Percentiles rank a stretch among this genome's conserved stretches.
Conservation (phyloP, 2,113 vertebrate genomes). For the Vanacampus margaritifer region DNA sequence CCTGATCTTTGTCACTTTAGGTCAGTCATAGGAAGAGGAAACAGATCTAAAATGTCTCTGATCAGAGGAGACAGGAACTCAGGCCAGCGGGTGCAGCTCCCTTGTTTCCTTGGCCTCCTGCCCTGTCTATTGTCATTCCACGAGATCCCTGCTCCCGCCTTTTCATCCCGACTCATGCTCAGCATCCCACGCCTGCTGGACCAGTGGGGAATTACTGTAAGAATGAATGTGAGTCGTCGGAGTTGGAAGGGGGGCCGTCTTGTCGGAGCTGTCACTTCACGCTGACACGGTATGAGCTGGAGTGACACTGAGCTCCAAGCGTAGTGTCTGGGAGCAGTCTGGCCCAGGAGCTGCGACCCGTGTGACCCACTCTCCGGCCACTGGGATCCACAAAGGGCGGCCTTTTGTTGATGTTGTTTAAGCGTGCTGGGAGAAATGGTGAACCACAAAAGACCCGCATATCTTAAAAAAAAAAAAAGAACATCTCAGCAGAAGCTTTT, state of each 20-base stretch:
- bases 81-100: constrained; percentile 36
- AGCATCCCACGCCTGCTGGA: constrained; percentile 46
- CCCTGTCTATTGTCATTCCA: constrained; percentile 51
- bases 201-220: constrained; percentile 50
- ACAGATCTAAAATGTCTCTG: constrained; percentile 62
- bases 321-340: constrained; percentile 56
- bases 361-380: constrained; percentile 34
- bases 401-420: constrained; percentile 52
- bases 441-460: constrained; percentile 35
- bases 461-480: constrained; percentile 20
- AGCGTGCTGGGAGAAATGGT: constrained; percentile 28
- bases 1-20: constrained; percentile 41
- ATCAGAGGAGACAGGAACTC: constrained; percentile 49
- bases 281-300: constrained; percentile 64
- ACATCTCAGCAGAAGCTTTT: constrained; percentile 49
- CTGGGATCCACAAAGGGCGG: constrained; percentile 32
- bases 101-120: constrained; percentile 50
- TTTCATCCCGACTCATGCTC: constrained; percentile 54
- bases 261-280: constrained; percentile 65
- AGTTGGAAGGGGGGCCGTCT: constrained; percentile 21
- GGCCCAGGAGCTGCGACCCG: constrained; percentile 52
- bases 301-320: constrained; percentile 66
- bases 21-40: constrained; percentile 33
- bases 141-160: constrained; percentile 31
- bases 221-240: constrained; percentile 21